Base-by-base conservation (phyloP, 2,113 vertebrate species). In the Desmodus rotundus region DNA sequence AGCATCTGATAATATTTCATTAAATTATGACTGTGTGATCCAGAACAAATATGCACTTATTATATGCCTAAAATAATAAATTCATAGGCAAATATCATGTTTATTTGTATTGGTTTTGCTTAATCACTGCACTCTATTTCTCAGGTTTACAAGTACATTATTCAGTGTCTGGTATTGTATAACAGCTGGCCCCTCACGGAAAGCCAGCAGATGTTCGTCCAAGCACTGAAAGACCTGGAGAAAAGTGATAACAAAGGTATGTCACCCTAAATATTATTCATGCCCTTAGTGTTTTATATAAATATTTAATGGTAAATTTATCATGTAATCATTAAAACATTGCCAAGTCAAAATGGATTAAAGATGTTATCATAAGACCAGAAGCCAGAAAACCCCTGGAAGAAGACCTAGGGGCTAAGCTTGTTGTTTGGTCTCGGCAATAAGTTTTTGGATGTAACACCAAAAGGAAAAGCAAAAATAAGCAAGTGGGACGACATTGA, bases 101-200 rank as follows among this genome's bases (percentile, higher is more conserved):
- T 91, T 81, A 28, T 78, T 80, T 3, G 70, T 41, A 63, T 20
- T 52, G 14, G 22, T 87, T 91, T 45, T 89, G 28, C 17, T 90
- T 97, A 96, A 95, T n/a, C 33, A 13, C 3, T 94, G 43, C 5
- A 43, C 98, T 98, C 95, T 86, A 74, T 96, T 97, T 97, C 96
- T 82, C 97, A 99, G 99, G 43, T 82, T 88, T 98, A 98, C 95
- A 99, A 99, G 94, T 99, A 99, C 67, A 97, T 99, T 85, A 97
- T 99, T 97, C 98, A 99, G 97, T 99, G 98, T 22, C 93, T 98
- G 85, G 98, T 99, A 88, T 96, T 99, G 24, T 90, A 98, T 94
- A 97, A 98, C 68, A 99, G 98, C 96, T 99, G 99, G 99, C 80
- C 98, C 68, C 98, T 99, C 97, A 98, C 98, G 41, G 98, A 99